A percentile compares a stretch with the other conserved stretches of the same genome.
Evolutionary conservation across 1,140 invertebrate species (phyloP).

Genomic region (Cataglyphis hispanica): DNA sequence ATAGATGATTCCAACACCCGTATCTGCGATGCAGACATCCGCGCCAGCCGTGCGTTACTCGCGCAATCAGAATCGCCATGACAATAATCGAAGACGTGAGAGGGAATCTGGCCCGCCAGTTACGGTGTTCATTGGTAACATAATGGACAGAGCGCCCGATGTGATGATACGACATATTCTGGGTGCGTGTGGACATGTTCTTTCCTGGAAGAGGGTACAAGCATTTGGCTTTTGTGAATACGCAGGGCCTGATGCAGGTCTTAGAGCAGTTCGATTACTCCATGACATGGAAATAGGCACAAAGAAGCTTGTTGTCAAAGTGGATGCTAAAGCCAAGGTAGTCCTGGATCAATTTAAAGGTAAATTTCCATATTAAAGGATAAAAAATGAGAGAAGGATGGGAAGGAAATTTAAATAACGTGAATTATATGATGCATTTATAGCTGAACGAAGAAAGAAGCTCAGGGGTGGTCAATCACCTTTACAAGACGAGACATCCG

Average conservation of each 20-base stretch:
- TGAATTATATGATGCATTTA: not conserved
- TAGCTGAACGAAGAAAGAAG: slow-evolving; percentile 88
- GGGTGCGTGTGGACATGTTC: slow-evolving; percentile 95
- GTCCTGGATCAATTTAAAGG: slow-evolving; percentile 97
- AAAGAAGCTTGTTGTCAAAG: slow-evolving; percentile 97
- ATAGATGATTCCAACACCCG: slow-evolving; percentile 86
- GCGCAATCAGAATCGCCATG: slow-evolving; percentile 81
- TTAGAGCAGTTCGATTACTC: slow-evolving; percentile 96
- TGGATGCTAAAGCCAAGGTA: slow-evolving; percentile 99
- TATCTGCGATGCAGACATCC: slow-evolving; percentile 86
- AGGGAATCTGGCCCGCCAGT: slow-evolving; percentile 92
- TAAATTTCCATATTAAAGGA: slow-evolving; percentile 87
- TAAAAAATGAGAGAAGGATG: slow-evolving; percentile 82
- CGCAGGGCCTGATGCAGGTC: slow-evolving; percentile 96
- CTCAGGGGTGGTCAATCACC: slow-evolving; percentile 87
- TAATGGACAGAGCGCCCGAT: slow-evolving; percentile 97
- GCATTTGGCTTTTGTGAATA: slow-evolving; percentile 99
- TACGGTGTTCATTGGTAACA: slow-evolving; percentile 99
- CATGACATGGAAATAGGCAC: slow-evolving; percentile 98
- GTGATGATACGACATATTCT: slow-evolving; percentile 97
- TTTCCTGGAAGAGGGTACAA: slow-evolving; percentile 99
- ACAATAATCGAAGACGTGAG: slow-evolving; percentile 82
- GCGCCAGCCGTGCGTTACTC: slow-evolving; percentile 84
- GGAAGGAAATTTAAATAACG: not conserved
- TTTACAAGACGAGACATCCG: slow-evolving; percentile 87